Evolutionary conservation across 2,888 invertebrate genomes (phyloP).

Genomic region (Amorpha juglandis): DNA sequence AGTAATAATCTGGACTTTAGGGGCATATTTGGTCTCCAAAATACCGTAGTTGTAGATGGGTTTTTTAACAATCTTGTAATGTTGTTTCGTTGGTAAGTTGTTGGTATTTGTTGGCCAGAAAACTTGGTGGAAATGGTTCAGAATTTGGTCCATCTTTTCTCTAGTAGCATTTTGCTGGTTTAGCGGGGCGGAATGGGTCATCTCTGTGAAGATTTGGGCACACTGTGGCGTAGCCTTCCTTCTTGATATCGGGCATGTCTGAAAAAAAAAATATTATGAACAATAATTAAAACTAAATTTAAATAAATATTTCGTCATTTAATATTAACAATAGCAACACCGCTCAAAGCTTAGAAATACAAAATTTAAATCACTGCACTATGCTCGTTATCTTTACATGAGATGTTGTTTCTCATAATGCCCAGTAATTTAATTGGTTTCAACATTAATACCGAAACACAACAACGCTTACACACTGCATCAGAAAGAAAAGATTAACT

Average conservation of each 20-base stretch:
- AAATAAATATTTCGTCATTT: not conserved
- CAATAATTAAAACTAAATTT: not conserved
- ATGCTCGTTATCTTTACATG: too few relatives aligned
- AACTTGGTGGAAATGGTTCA: slow-evolving; percentile 53
- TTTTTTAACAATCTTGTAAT: slow-evolving; percentile 38
- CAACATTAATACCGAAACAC: too few relatives aligned
- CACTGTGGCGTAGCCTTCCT: slow-evolving; percentile 56
- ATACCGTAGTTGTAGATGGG: slow-evolving; percentile 58
- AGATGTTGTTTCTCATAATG: too few relatives aligned
- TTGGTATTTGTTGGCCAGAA: slow-evolving; percentile 38
- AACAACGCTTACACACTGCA: too few relatives aligned
- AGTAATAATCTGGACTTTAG: slow-evolving; percentile 55
- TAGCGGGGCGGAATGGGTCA: slow-evolving; percentile 47
- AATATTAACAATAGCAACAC: too few relatives aligned
- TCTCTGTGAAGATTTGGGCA: slow-evolving; percentile 52
- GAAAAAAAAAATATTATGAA: slow-evolving; percentile 39
- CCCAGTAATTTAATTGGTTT: too few relatives aligned
- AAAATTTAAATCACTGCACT: too few relatives aligned
- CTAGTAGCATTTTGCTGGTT: slow-evolving; percentile 40
- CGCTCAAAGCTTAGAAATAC: too few relatives aligned
- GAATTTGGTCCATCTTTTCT: slow-evolving; percentile 43
- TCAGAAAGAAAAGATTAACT: too few relatives aligned
- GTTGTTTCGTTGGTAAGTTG: slow-evolving; percentile 21
- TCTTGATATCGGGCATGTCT: slow-evolving; percentile 68
- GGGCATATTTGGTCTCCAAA: slow-evolving; percentile 50